Conservation (phyloP, 2,797 vertebrate genomes). For the Cichlasoma orientale region DNA sequence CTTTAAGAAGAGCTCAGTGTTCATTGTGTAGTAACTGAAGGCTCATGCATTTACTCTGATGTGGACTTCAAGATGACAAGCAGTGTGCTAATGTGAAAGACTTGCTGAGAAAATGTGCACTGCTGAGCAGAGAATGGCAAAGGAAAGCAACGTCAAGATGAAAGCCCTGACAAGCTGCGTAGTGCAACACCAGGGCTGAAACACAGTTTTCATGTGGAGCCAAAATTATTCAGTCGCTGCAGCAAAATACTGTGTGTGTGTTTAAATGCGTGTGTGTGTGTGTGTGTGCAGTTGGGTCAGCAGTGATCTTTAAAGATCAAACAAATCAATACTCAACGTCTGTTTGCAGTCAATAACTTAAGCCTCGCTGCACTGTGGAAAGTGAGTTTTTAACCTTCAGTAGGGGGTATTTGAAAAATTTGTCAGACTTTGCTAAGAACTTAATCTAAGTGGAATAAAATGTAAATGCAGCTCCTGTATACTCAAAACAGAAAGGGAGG, state of each 20-base stretch:
- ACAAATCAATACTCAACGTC: slow-evolving; percentile 52
- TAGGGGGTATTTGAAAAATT: slow-evolving; percentile 19
- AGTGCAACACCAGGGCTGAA: slow-evolving; percentile 17
- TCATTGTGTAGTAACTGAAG: slow-evolving; percentile 31
- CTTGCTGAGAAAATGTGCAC: slow-evolving; percentile 49
- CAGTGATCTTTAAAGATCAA: slow-evolving; percentile 55
- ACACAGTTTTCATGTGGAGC: slow-evolving; percentile 37
- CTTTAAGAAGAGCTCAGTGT: slow-evolving; percentile 25
- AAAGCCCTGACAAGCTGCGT: slow-evolving; percentile 51
- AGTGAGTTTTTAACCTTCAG: slow-evolving; percentile 25
- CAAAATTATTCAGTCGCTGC: slow-evolving; percentile 64
- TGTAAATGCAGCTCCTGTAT: slow-evolving; percentile 9
- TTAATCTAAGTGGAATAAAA: slow-evolving; percentile 31
- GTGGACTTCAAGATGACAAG: slow-evolving; percentile 51
- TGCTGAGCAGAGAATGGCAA: slow-evolving; percentile 48
- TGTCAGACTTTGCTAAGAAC: slow-evolving; percentile 28
- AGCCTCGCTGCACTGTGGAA: slow-evolving; percentile 15
- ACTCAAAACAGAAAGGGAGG: slow-evolving; percentile 21
- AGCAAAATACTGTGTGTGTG: slow-evolving; percentile 53
- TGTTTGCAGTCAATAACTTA: slow-evolving; percentile 9
- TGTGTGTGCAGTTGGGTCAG: slow-evolving; percentile 34
- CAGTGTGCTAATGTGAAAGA: slow-evolving; percentile 50
- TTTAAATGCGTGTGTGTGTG: slow-evolving; percentile 15
- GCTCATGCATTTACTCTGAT: slow-evolving; percentile 40
- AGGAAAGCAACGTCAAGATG: slow-evolving; percentile 64